Base-by-base conservation (phyloP, 1,140 invertebrate genomes). In the Atta colombica region DNA sequence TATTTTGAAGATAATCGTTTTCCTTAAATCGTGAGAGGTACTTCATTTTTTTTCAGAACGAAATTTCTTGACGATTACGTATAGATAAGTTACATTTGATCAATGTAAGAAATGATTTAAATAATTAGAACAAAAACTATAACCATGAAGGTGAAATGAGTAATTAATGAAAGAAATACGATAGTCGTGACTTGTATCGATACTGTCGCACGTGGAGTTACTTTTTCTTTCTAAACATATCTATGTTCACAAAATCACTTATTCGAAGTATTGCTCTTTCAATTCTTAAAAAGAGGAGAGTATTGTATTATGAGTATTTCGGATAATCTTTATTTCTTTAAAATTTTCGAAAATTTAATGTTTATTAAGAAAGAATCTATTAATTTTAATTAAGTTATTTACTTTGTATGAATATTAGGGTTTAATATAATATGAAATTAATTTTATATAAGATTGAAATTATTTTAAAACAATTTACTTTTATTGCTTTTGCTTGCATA, bases 361-460 rank as follows among this genome's bases (percentile, higher is more conserved):
- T 75, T 35, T 63, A 63, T 25, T 63, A 63, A 63, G 3, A 61
- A 45, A 60, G 28, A 21, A 18, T 3, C 4, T 68, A n/a, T 14
- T 60, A 25, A 28, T 63, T 63, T 45, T 12, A 45, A 77, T 61
- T 61, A 49, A 45, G 14, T 77, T 77, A 45, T n/a, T 45, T 45
- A 16, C 6, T 31, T 31, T 28, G 21, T 18, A 28, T n/a, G 7
- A 10, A 45, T 10, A 0, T 45, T 63, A 35, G 0, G 7, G 6
- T 39, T 39, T 39, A n/a, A 49, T 49, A 49, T 10, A 8, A 63
- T 66, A 12, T 28, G 51, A 35, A 28, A 31, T 66, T 0, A 25
- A 66, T 78, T 78, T 10, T 66, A 12, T 31, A 10, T 51, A 49
- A 77, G 14, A 65, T 78, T 65, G 2, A 8, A 18, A 12, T 65